phyloP scores from a whole-genome alignment of 2,888 invertebrate species.

The Drosophila multiciliata region DNA sequence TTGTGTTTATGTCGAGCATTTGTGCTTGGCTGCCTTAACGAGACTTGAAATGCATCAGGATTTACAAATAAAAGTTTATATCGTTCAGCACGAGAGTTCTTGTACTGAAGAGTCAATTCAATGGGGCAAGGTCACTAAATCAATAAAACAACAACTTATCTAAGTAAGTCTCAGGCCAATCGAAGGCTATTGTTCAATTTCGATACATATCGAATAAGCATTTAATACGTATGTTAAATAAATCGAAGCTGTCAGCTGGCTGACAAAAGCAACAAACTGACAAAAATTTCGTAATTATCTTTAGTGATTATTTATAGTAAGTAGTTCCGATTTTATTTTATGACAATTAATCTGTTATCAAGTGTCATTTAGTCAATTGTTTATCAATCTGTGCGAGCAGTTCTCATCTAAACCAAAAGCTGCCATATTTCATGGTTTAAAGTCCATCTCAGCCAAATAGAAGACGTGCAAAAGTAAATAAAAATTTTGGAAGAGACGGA shows the following conservation, averaged over 20 bases:
- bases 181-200: conserved; percentile 5
- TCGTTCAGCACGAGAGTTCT: not conserved
- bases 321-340: not conserved
- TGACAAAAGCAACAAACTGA: not conserved
- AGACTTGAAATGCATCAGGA: not conserved
- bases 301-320: not conserved
- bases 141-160: conserved; percentile 10
- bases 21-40: conserved; percentile 6
- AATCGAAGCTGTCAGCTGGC: not conserved
- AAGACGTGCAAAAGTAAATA: conserved; percentile 32
- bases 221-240: not conserved
- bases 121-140: conserved; percentile 18
- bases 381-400: not conserved
- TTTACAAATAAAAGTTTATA: not conserved
- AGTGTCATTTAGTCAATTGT: not conserved
- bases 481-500: conserved; percentile 23
- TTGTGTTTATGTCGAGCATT: conserved; percentile 26
- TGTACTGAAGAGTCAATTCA: not conserved
- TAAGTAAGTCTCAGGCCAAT: not conserved
- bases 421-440: conserved; percentile 43
- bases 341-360: not conserved
- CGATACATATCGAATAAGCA: not conserved
- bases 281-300: not conserved
- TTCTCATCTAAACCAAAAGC: conserved; percentile 16
- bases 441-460: conserved; percentile 47